Evolutionary conservation across 2,888 invertebrate genomes (phyloP).

Genomic region (Sphinx pinastri): DNA sequence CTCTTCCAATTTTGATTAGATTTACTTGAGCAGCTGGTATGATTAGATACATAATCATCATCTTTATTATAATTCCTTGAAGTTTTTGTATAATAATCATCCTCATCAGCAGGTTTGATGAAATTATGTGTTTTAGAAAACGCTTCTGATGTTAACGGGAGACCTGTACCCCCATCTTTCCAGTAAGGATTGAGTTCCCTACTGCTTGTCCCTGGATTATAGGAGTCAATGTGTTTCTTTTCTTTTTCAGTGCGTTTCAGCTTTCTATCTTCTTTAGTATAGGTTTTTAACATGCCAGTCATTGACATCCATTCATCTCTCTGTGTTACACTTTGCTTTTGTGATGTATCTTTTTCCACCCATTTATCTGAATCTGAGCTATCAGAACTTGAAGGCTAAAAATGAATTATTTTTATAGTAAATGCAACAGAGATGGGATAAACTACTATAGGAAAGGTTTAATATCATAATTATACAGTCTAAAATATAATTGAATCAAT

Average conservation of each 20-base stretch:
- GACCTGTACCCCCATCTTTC: conserved; percentile 94
- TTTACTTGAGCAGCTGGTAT: not conserved
- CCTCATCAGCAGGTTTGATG: conserved; percentile 68
- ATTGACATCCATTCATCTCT: conserved; percentile 93
- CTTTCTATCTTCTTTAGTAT: conserved; percentile 73
- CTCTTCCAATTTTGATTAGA: not conserved
- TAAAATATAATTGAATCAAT: no score
- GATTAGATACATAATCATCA: conserved; percentile 16
- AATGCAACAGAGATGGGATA: not conserved
- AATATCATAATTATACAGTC: not conserved
- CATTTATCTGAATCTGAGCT: conserved; percentile 80
- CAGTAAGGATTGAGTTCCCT: conserved; percentile 96
- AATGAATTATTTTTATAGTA: conserved; percentile 25
- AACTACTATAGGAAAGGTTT: not conserved
- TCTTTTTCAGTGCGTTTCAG: conserved; percentile 78
- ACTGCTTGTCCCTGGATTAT: conserved; percentile 88
- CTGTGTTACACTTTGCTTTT: conserved; percentile 50
- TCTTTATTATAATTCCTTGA: conserved; percentile 31
- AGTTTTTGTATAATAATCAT: conserved; percentile 57
- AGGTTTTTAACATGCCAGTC: conserved; percentile 79
- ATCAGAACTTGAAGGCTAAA: conserved; percentile 64
- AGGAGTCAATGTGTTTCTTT: conserved; percentile 82
- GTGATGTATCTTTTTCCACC: conserved; percentile 81
- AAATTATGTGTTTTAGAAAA: conserved; percentile 65
- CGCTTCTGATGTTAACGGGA: conserved; percentile 84